Conservation (phyloP, 2,888 invertebrate genomes). For the Drosophila fungiperda region DNA sequence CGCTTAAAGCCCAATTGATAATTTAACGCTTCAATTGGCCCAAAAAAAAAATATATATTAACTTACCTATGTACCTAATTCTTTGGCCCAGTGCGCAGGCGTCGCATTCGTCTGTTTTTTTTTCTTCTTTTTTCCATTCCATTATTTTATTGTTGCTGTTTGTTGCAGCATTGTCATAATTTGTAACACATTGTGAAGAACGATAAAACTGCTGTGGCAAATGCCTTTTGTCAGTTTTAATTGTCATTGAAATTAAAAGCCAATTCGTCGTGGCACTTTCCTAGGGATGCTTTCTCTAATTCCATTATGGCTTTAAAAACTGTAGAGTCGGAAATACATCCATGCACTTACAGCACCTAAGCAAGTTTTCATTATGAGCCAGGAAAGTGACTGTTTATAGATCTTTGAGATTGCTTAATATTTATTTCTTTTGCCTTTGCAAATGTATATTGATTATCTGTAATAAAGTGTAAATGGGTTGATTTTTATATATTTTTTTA, state of each 20-base stretch:
- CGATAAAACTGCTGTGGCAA: slow-evolving; percentile 40
- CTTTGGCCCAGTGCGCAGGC: slow-evolving; percentile 57
- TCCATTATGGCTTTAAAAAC: not conserved
- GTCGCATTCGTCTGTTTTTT: slow-evolving; percentile 13
- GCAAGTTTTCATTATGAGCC: slow-evolving; percentile 13
- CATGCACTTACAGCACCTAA: not conserved
- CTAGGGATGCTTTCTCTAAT: not conserved
- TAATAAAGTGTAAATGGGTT: not conserved
- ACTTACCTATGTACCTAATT: slow-evolving; percentile 15
- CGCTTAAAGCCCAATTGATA: slow-evolving; percentile 75
- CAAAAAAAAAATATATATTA: slow-evolving; percentile 21
- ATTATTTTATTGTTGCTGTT: not conserved
- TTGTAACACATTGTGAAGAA: slow-evolving; percentile 54
- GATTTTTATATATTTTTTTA: not conserved
- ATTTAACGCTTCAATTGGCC: slow-evolving; percentile 80
- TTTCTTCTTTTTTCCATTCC: slow-evolving; percentile 7
- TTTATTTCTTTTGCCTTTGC: not conserved
- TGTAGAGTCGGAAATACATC: slow-evolving; percentile 4
- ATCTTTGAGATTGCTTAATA: not conserved
- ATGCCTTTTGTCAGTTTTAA: slow-evolving; percentile 47
- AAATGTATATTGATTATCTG: not conserved
- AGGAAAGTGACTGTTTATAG: not conserved
- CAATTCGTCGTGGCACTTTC: slow-evolving; percentile 49
- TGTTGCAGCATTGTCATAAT: slow-evolving; percentile 70
- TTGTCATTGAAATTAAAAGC: slow-evolving; percentile 77